Conservation (phyloP, 2,797 vertebrate species). For the Naso thynnoides region DNA sequence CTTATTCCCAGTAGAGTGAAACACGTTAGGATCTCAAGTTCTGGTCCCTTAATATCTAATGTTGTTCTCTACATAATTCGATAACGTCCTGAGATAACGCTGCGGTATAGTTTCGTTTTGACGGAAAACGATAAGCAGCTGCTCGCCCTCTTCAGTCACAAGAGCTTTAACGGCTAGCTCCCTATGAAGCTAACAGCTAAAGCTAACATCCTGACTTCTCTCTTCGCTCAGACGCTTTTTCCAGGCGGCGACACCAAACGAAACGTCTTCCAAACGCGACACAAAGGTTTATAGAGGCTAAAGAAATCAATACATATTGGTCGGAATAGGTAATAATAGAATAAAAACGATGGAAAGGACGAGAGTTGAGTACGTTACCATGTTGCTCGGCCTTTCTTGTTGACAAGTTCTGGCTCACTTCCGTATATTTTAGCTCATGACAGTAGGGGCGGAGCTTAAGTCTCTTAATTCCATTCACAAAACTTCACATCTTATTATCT, state of each 20-base stretch:
- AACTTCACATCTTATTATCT: neutral
- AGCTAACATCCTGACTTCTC: conserved; percentile 59
- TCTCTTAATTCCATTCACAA: conserved; percentile 34
- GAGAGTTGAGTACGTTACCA: conserved; percentile 62
- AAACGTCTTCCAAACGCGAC: neutral
- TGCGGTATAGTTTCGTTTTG: conserved; percentile 46
- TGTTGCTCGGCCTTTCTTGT: conserved; percentile 77
- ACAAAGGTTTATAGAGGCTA: rapidly evolving
- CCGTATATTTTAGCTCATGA: conserved; percentile 71
- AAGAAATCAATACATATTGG: neutral
- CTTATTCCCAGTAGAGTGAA: neutral
- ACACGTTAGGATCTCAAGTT: rapidly evolving
- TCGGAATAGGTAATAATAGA: rapidly evolving
- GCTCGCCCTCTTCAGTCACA: conserved; percentile 26
- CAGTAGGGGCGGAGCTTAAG: conserved; percentile 47
- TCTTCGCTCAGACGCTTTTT: conserved; percentile 27
- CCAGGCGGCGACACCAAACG: conserved; percentile 23
- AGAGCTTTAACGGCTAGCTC: conserved; percentile 53
- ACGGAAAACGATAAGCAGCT: conserved; percentile 31
- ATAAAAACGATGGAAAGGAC: neutral
- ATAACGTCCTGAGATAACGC: neutral
- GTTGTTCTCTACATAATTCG: rapidly evolving
- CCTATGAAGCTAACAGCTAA: conserved; percentile 67
- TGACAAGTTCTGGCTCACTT: conserved; percentile 83
- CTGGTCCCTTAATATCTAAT: rapidly evolving